Conservation (phyloP, 2,113 vertebrate genomes). For the Hippocampus barbouri region DNA sequence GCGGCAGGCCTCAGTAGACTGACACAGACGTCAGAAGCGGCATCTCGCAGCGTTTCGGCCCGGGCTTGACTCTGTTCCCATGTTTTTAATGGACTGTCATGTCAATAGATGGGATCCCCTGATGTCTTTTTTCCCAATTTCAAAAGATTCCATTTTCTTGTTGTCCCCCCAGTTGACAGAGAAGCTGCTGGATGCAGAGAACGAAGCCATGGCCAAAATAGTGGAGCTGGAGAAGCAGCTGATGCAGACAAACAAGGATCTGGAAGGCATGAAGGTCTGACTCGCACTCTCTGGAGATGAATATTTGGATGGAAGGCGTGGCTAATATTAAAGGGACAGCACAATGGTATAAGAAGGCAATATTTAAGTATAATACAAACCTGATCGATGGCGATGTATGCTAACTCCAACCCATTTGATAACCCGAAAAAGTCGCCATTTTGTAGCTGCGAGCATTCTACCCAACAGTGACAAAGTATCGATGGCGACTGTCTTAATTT, state of each 20-base stretch:
- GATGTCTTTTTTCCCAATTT: background rate
- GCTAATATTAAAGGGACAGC: too few species aligned
- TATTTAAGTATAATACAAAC: too few species aligned
- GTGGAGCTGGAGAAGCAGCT: slow-evolving; percentile 94
- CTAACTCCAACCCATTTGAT: too few species aligned
- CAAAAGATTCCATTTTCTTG: background rate
- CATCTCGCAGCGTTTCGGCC: background rate
- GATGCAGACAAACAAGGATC: slow-evolving; percentile 88
- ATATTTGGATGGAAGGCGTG: background rate
- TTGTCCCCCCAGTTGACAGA: slow-evolving; percentile 77
- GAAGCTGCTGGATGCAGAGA: slow-evolving; percentile 93
- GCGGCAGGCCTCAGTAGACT: background rate
- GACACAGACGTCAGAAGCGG: background rate
- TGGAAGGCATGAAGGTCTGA: slow-evolving; percentile 82
- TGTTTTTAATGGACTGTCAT: slow-evolving; percentile 4
- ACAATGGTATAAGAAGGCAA: too few species aligned
- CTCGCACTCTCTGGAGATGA: background rate
- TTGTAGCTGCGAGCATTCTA: too few species aligned
- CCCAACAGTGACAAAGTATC: too few species aligned
- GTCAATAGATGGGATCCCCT: background rate
- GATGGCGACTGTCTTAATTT: too few species aligned
- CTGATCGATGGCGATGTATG: too few species aligned
- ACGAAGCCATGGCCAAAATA: slow-evolving; percentile 93
- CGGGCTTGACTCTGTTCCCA: slow-evolving; percentile 4
- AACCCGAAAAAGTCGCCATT: too few species aligned